Evolutionary conservation across 2,113 vertebrate species (phyloP).

Genomic region (Oceanodroma tethys): DNA sequence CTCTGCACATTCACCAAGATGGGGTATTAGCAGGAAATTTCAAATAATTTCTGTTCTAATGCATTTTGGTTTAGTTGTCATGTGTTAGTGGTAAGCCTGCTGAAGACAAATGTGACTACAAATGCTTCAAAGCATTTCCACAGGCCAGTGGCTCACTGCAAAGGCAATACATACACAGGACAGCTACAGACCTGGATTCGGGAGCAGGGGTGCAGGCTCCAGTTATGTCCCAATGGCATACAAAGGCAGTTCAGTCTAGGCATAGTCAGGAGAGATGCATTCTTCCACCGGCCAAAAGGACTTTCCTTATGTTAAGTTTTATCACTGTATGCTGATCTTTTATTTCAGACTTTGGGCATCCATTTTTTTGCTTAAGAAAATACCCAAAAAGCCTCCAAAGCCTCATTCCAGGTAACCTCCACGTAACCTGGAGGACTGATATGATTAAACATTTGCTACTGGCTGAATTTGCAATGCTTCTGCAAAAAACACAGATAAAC

Average conservation of each 20-base stretch:
- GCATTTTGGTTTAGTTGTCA: not conserved
- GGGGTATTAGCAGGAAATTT: not conserved
- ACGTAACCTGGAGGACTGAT: not conserved
- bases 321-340: not conserved
- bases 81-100: not conserved
- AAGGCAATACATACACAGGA: fast-evolving
- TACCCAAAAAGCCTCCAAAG: not conserved
- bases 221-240: not conserved
- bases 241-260: not conserved
- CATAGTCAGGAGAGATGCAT: not conserved
- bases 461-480: not conserved
- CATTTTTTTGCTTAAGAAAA: not conserved
- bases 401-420: not conserved
- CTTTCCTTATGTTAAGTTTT: not conserved
- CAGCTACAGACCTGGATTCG: not conserved
- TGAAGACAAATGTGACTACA: not conserved
- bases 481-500: not conserved
- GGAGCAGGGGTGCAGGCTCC: not conserved
- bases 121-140: not conserved
- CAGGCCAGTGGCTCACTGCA: not conserved
- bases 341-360: not conserved
- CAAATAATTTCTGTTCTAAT: not conserved
- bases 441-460: not conserved
- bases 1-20: not conserved
- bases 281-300: not conserved